Conservation (phyloP, 2,113 vertebrate species). For the Notothenia rossii region DNA sequence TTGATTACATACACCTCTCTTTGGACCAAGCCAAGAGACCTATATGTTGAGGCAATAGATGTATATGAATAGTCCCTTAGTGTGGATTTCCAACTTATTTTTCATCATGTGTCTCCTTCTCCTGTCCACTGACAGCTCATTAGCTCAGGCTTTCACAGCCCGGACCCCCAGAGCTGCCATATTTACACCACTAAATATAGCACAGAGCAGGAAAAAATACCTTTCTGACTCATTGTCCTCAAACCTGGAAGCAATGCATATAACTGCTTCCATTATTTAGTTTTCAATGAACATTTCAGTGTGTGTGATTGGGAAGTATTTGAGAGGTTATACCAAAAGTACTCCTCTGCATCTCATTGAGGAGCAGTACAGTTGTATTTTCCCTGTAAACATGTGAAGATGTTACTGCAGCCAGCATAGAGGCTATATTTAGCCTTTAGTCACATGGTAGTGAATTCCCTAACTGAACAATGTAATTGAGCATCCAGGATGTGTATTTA, state of each 20-base stretch:
- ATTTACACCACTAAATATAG: constrained; percentile 60
- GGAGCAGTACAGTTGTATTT: not conserved
- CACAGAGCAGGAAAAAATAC: constrained; percentile 27
- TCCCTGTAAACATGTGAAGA: constrained; percentile 26
- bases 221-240: constrained; percentile 14
- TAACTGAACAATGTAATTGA: constrained; percentile 53
- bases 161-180: constrained; percentile 46
- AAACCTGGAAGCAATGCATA: constrained; percentile 17
- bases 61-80: constrained; percentile 24
- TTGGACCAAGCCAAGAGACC: constrained; percentile 27
- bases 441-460: constrained; percentile 66
- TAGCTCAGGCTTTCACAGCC: constrained; percentile 52
- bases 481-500: constrained; percentile 51
- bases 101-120: constrained; percentile 15
- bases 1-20: constrained; percentile 42
- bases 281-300: not conserved
- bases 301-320: not conserved
- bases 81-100: constrained; percentile 29
- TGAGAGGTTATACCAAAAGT: not conserved
- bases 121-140: constrained; percentile 59
- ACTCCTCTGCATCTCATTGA: constrained; percentile 4
- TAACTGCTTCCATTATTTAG: constrained; percentile 4
- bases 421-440: constrained; percentile 46
- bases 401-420: constrained; percentile 19
- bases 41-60: constrained; percentile 37